Conservation (phyloP, 2,888 invertebrate genomes). For the Tetragonula carbonaria region DNA sequence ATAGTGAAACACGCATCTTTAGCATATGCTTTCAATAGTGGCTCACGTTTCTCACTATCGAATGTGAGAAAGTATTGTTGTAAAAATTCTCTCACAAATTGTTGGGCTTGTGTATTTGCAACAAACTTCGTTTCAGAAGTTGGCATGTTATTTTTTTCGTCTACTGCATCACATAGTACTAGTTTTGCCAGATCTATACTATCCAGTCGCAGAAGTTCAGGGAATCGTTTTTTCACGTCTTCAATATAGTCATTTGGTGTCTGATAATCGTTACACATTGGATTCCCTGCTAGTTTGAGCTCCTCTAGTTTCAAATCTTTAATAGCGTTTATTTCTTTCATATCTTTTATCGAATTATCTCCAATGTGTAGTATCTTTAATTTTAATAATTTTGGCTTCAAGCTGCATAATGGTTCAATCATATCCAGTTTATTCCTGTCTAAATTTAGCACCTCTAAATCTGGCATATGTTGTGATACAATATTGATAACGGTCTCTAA, state of each 20-base stretch:
- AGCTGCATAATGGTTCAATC: slow-evolving; percentile 88
- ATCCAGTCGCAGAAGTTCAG: slow-evolving; percentile 94
- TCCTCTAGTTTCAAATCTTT: slow-evolving; percentile 90
- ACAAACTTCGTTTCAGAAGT: slow-evolving; percentile 88
- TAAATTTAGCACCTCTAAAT: slow-evolving; percentile 91
- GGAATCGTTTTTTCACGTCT: slow-evolving; percentile 95
- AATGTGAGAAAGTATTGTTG: slow-evolving; percentile 94
- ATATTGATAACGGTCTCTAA: slow-evolving; percentile 91
- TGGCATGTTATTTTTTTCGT: slow-evolving; percentile 87
- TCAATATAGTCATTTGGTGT: slow-evolving; percentile 91
- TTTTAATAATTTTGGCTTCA: slow-evolving; percentile 88
- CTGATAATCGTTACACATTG: slow-evolving; percentile 91
- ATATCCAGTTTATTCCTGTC: slow-evolving; percentile 91
- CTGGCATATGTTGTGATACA: slow-evolving; percentile 93
- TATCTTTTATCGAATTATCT: slow-evolving; percentile 90
- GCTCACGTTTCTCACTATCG: slow-evolving; percentile 91
- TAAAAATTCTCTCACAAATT: slow-evolving; percentile 91
- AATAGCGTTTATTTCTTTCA: slow-evolving; percentile 88
- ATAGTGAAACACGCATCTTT: slow-evolving; percentile 92
- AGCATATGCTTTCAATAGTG: slow-evolving; percentile 92
- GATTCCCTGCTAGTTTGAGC: slow-evolving; percentile 92
- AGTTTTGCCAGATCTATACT: slow-evolving; percentile 93
- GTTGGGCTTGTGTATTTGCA: slow-evolving; percentile 86
- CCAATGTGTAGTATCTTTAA: slow-evolving; percentile 92
- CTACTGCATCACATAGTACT: slow-evolving; percentile 93